Conservation (phyloP, 2,888 invertebrate genomes). For the Acholoe squamosa region DNA sequence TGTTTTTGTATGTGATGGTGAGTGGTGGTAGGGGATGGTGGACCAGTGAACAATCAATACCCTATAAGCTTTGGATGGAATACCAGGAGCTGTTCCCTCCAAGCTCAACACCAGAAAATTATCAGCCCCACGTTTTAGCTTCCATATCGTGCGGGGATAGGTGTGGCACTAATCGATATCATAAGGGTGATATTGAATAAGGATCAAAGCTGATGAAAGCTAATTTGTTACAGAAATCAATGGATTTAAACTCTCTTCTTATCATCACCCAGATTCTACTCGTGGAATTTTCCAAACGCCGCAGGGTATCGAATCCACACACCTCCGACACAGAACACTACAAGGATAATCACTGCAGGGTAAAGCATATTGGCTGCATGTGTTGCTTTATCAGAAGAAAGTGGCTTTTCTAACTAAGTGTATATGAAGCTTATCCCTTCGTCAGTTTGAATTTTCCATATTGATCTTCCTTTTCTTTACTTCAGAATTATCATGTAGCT, state of each 20-base stretch:
- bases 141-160: background rate
- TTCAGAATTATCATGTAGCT: no score
- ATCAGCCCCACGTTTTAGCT: background rate
- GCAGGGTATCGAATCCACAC: background rate
- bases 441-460: no score
- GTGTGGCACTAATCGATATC: background rate
- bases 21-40: background rate
- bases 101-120: background rate
- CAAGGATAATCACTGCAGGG: no score
- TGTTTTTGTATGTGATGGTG: background rate
- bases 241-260: constrained; percentile 42
- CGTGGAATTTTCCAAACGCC: background rate
- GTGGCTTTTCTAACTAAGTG: no score
- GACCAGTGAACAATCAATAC: background rate
- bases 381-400: no score
- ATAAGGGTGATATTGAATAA: constrained; percentile 48
- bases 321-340: no score
- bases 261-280: background rate
- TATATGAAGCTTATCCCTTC: no score
- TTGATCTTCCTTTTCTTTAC: no score
- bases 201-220: constrained; percentile 35
- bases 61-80: constrained; percentile 29
- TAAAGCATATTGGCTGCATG: no score
- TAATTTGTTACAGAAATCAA: constrained; percentile 49
- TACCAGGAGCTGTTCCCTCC: background rate